These are phyloP conservation scores for Bombyx mandarina DNA, from an alignment of 1,140 invertebrate species.

Conservation along the genomic window DNA sequence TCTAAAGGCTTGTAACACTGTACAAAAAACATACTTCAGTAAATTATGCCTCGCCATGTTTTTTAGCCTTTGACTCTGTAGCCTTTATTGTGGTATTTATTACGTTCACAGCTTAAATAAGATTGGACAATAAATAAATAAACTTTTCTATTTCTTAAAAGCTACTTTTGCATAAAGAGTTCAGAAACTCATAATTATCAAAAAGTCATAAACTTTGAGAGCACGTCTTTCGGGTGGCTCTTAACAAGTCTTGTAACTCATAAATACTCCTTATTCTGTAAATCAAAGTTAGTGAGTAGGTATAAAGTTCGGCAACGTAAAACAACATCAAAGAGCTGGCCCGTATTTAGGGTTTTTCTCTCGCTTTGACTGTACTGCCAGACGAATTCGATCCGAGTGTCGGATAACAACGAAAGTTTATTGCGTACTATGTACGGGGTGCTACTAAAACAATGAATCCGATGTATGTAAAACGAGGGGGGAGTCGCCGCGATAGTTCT, in stretches of 20 bases:
- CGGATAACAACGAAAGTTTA: conserved; percentile 60
- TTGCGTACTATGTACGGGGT: conserved; percentile 41
- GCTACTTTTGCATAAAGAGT: too few relatives aligned
- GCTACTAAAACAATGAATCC: conserved; percentile 65
- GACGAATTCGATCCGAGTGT: conserved; percentile 37
- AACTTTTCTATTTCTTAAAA: too few relatives aligned
- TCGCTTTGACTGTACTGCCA: conserved; percentile 26
- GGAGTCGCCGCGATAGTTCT: conserved; percentile 62
- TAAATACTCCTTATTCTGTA: too few relatives aligned
- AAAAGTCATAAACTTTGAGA: too few relatives aligned
- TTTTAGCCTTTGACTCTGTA: too few relatives aligned
- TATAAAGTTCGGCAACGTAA: conserved; percentile 1
- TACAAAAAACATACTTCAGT: conserved; percentile 29
- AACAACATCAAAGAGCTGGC: conserved; percentile 8
- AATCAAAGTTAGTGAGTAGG: background rate
- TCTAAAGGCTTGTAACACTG: conserved; percentile 24
- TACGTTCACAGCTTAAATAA: too few relatives aligned
- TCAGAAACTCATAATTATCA: too few relatives aligned
- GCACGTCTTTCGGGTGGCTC: too few relatives aligned
- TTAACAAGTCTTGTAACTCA: too few relatives aligned
- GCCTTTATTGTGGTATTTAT: too few relatives aligned
- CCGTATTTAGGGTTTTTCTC: conserved; percentile 6
- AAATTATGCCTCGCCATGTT: conserved; percentile 29
- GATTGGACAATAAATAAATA: too few relatives aligned
- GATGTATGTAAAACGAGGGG: conserved; percentile 64